Evolutionary conservation across 2,888 invertebrate species (phyloP), one percentile per base, ranked within the genome.

Genomic region (Rhagonycha lutea): DNA sequence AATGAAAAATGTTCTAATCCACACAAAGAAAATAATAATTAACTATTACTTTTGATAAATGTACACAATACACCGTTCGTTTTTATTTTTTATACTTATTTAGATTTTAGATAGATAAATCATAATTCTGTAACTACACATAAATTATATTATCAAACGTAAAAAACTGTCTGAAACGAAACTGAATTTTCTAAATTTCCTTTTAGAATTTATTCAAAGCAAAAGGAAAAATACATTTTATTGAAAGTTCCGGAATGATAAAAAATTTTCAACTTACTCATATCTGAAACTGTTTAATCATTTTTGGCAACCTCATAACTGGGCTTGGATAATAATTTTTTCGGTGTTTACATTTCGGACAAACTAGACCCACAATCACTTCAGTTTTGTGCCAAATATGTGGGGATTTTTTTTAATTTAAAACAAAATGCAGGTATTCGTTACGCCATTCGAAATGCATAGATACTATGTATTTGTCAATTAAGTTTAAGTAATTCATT

Each of bases 11-110:
- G 72, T 73, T 69, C 65, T 69, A 73, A 69, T 69, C 28, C 23
- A 61, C 70, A 76, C 76, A 76, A 73, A 76, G 72, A 70, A 76
- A 76, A 73, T 73, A 70, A 67, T 76, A 76, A 76, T 76, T 47
- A 47, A 47, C 47, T 76, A 73, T 73, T 70, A 65, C 72, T 60
- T 72, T 26, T 70, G 69, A 70, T 76, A 69, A 72, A 63, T 69
- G 23, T 69, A 71, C 71, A 69, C 61, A 61, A 47, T n/a, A 47
- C n/a, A 47, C 47, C 47, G 47, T 47, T 47, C 47, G n/a, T 47
- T 47, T n/a, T 26, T 26, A 26, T 26, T 4, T 26, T 26, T 4
- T 7, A 26, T 26, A 26, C 4, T 26, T 47, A 47, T 5, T n/a
- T 7, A 47, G 8, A 47, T 47, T 47, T 47, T 47, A n/a, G n/a